Evolutionary conservation across 2,113 vertebrate species (phyloP).

Genomic region (Uropsilus gracilis): DNA sequence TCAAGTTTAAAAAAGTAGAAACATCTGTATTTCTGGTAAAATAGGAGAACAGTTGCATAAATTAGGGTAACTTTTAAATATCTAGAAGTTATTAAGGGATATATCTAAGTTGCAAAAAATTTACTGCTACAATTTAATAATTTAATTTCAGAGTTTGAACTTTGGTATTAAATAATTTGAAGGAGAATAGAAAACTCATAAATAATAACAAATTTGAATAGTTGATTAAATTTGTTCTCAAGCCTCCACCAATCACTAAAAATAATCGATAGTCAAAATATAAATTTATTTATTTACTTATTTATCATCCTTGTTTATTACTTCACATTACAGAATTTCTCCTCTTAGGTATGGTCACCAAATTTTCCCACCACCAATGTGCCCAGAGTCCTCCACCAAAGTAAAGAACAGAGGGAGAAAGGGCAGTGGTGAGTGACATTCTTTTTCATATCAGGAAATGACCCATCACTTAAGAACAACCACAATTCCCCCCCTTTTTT

Average conservation of each 20-base stretch:
- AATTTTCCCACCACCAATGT: no score
- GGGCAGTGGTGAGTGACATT: not conserved
- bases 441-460: not conserved
- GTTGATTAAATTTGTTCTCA: not conserved
- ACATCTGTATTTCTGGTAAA: not conserved
- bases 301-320: no score
- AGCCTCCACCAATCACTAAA: not conserved
- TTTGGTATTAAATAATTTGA: not conserved
- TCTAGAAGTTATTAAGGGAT: not conserved
- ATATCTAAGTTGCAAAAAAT: not conserved
- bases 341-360: no score
- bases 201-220: not conserved
- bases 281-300: no score
- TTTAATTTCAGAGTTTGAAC: constrained; percentile 19
- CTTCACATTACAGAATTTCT: no score
- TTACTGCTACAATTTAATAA: constrained; percentile 1
- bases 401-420: no score
- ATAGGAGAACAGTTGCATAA: not conserved
- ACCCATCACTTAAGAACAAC: not conserved
- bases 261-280: not conserved
- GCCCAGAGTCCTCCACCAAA: no score
- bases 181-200: not conserved
- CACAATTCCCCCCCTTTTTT: not conserved
- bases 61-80: not conserved
- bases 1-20: not conserved